Base-by-base conservation (phyloP, 1,140 invertebrate species). In the Cherax destructor region DNA sequence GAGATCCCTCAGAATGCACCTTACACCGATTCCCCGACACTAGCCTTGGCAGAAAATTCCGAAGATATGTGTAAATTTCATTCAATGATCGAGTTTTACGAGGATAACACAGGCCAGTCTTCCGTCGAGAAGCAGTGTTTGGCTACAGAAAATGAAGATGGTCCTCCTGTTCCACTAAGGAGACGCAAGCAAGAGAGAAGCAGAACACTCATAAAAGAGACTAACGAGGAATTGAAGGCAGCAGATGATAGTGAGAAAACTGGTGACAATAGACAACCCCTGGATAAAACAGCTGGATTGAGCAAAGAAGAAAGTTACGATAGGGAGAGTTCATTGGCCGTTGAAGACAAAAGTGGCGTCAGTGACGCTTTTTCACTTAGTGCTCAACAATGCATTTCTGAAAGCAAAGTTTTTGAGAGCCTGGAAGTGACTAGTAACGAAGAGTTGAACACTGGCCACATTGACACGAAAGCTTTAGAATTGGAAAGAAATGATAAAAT, bases 1-100 rank as follows among this genome's bases (percentile, higher is more conserved):
- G 89, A 91, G 56, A 91, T 80, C 13, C 81, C 81, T 9, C 61
- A 72, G 6, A 61, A 56, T 50, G 65, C 41, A 4, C 79, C 87
- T 10, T 69, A n/a, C 79, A 47, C 5, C 13, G 49, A 30, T 11
- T 18, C 79, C 18, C 30, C 79, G 10, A 59, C 79, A 52, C 24
- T 47, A 13, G 50, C 24, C 47, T 56, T 47, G 7, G 79, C 9
- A 59, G 79, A 81, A 30, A 59, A 47, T 56, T 59, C 56, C 5
- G 13, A 13, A 16, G 47, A 56, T 24, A 9, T 81, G 9, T 56
- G n/a, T n/a, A 7, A 16, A 18, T 81, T 81, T 59, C 47, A 81
- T n/a, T 81, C 79, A 0, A 47, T 16, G 50, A 4, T 81, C 50
- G 79, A 81, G 21, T 52, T 56, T 24, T 56, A 59, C 21, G 50